Conservation (phyloP, 2,888 invertebrate genomes). For the Alitta virens region DNA sequence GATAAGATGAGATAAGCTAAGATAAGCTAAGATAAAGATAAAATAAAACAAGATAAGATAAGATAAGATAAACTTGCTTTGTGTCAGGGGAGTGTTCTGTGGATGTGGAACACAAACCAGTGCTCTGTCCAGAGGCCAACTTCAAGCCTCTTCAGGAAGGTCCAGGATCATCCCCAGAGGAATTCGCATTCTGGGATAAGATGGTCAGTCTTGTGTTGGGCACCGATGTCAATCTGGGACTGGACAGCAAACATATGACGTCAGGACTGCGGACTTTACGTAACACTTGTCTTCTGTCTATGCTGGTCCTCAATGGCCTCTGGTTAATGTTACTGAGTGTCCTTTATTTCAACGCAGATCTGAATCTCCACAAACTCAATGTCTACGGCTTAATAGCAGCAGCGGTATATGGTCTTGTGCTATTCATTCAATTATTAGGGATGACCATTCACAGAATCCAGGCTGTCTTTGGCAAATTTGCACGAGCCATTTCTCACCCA, state of each 20-base stretch:
- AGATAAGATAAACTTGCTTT: no score
- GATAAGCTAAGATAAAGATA: no score
- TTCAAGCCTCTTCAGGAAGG: not conserved
- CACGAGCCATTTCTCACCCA: conserved; percentile 27
- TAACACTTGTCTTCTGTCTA: conserved; percentile 26
- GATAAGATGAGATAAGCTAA: no score
- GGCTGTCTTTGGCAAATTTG: conserved; percentile 26
- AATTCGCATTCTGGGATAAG: conserved; percentile 33
- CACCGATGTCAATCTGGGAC: conserved; percentile 26
- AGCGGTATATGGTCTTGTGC: conserved; percentile 31
- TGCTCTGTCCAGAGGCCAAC: not conserved
- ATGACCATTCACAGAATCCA: conserved; percentile 33
- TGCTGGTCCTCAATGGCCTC: conserved; percentile 28
- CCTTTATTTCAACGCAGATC: conserved; percentile 30
- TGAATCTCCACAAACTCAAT: conserved; percentile 32
- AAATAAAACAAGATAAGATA: no score
- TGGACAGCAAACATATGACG: conserved; percentile 25
- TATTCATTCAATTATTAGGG: conserved; percentile 33
- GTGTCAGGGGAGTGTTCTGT: not conserved
- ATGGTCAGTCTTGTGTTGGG: conserved; percentile 28
- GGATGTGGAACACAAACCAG: not conserved
- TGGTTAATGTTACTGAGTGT: conserved; percentile 30
- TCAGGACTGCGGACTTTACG: conserved; percentile 27
- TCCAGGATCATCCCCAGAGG: conserved; percentile 24
- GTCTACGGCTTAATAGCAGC: conserved; percentile 32